Base-by-base conservation (phyloP, 2,888 invertebrate genomes). In the Myopa testacea region DNA sequence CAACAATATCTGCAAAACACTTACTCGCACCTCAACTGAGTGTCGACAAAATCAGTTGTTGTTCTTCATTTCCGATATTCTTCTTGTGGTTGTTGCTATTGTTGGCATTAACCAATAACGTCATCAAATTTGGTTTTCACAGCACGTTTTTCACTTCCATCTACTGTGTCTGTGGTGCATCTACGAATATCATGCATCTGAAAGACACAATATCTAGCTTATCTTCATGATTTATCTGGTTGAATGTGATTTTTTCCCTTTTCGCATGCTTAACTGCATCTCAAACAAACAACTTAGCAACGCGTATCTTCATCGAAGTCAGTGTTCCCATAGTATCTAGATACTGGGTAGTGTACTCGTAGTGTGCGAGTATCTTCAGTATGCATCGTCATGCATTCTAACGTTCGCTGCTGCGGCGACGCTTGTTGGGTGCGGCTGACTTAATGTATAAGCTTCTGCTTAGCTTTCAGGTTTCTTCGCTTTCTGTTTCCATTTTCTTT, bases 111-210 rank as follows among this genome's bases (percentile, higher is more conserved):
- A 52, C 16, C 12, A 16, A 16, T 70, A 40, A 40, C 67, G 67
- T 67, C 67, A 67, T 67, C 38, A 55, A n/a, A 50, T 50, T 50
- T 10, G 3, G n/a, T 16, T 55, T 70, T 77, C 37, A n/a, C 19
- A 70, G 52, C 52, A 72, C 58, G 71, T 71, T 55, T 58, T n/a
- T 16, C 40, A 8, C 55, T 55, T 55, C 55, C 16, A 16, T 73
- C 45, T 63, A 73, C 45, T 40, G 19, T 62, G 62, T 60, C 19
- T 63, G 40, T 34, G 63, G 40, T 34, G 63, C 63, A 26, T 16
- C 37, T 6, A 16, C 55, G 55, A 55, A 5, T 5, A 5, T n/a
- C 16, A 55, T 12, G 55, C 55, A 55, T 26, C 26, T 26, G 26
- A 26, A 26, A 1, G 26, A 26, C 26, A 26, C 26, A 26, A 26